phyloP scores from a whole-genome alignment of 2,797 vertebrate species.

The Peromyscus eremicus region DNA sequence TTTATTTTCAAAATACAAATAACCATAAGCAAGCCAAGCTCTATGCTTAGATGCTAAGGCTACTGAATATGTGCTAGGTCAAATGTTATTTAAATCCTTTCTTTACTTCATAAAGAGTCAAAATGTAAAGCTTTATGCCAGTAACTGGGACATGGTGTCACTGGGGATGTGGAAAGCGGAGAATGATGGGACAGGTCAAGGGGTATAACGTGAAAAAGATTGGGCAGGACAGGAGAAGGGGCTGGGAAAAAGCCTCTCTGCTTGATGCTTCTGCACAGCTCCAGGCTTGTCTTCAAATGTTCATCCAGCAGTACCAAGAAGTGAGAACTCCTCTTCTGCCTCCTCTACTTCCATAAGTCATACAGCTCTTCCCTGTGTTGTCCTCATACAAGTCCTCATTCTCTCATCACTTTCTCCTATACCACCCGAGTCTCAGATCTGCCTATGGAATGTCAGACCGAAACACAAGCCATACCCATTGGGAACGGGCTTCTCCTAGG shows the following conservation, averaged over 20 bases:
- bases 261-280: not conserved
- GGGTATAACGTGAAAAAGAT: not conserved
- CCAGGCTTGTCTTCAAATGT: not conserved
- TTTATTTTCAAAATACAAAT: constrained; percentile 29
- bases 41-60: not conserved
- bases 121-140: not conserved
- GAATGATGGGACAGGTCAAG: not conserved
- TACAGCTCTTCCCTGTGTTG: not conserved
- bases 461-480: constrained; percentile 8
- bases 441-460: not conserved
- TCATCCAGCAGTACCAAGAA: not conserved
- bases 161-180: not conserved
- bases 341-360: not conserved
- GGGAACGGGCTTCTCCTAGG: not conserved
- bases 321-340: not conserved
- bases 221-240: not conserved
- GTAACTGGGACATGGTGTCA: not conserved
- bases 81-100: not conserved
- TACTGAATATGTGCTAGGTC: not conserved
- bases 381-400: not conserved
- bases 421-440: not conserved
- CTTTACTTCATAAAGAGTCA: not conserved
- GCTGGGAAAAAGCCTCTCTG: not conserved
- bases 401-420: not conserved
- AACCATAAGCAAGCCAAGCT: not conserved